phyloP scores from a whole-genome alignment of 1,140 invertebrate species.

The Nebria ingens region DNA sequence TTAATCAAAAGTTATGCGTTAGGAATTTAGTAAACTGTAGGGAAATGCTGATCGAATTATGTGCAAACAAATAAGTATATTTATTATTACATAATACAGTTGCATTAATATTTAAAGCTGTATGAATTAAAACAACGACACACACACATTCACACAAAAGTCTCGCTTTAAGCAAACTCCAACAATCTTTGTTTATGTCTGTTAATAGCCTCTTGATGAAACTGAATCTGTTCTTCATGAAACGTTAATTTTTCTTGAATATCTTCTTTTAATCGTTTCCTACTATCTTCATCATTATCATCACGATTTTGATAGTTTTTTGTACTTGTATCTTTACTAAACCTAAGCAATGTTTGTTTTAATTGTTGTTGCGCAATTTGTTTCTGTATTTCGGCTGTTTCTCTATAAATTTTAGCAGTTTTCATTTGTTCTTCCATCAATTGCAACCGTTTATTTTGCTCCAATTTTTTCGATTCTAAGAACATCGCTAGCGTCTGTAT shows the following conservation, averaged over 20 bases:
- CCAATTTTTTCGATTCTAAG: slow-evolving; percentile 26
- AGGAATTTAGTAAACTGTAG: too few species aligned
- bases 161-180: neutral
- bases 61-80: neutral
- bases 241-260: slow-evolving; percentile 1
- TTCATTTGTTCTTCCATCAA: slow-evolving; percentile 33
- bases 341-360: neutral
- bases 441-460: slow-evolving; percentile 34
- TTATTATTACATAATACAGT: neutral
- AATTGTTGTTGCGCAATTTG: slow-evolving; percentile 23
- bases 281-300: neutral
- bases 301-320: neutral
- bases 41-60: too few species aligned
- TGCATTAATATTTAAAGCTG: neutral
- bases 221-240: neutral
- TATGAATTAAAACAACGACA: neutral
- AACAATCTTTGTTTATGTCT: neutral
- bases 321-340: neutral
- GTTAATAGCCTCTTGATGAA: neutral
- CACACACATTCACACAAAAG: neutral
- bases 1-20: too few species aligned
- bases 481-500: neutral
- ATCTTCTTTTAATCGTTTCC: slow-evolving; percentile 4
- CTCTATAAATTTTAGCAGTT: slow-evolving; percentile 33
- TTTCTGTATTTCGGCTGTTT: slow-evolving; percentile 34